Evolutionary conservation across 2,888 invertebrate species (phyloP).

Genomic region (Stenchaetothrips biformis): DNA sequence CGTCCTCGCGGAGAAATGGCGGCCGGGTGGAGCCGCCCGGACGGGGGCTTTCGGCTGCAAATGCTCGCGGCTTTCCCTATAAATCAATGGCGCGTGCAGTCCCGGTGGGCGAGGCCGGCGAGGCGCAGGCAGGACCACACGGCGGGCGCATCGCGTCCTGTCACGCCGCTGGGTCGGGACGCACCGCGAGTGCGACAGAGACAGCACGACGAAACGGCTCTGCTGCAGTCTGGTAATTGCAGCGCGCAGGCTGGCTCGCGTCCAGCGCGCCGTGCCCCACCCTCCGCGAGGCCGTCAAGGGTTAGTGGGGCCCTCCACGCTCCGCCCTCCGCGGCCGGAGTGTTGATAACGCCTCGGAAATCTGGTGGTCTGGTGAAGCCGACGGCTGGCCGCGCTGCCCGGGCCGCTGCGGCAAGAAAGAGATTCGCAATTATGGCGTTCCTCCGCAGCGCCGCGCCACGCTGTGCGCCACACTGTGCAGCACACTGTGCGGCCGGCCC

Average conservation of each 20-base stretch:
- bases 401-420: neutral
- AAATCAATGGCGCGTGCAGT: slow-evolving; percentile 16
- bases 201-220: too few species aligned
- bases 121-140: neutral
- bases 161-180: neutral
- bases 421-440: slow-evolving; percentile 7
- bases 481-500: neutral
- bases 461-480: neutral
- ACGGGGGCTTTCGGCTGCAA: neutral
- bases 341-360: slow-evolving; percentile 19
- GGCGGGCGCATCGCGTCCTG: neutral
- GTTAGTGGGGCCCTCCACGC: neutral
- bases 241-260: neutral
- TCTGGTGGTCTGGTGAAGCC: neutral
- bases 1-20: neutral
- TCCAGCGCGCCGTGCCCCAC: neutral
- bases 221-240: neutral
- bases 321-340: neutral
- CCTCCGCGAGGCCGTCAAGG: too few species aligned
- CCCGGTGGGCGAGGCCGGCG: neutral
- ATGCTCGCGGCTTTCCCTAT: neutral
- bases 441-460: neutral
- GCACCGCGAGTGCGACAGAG: neutral
- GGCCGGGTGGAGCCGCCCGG: neutral
- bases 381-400: too few species aligned